Percentiles rank a stretch among this genome's conserved stretches.
Conservation (phyloP, 1,140 invertebrate genomes). For the Drosophila ercepeae region DNA sequence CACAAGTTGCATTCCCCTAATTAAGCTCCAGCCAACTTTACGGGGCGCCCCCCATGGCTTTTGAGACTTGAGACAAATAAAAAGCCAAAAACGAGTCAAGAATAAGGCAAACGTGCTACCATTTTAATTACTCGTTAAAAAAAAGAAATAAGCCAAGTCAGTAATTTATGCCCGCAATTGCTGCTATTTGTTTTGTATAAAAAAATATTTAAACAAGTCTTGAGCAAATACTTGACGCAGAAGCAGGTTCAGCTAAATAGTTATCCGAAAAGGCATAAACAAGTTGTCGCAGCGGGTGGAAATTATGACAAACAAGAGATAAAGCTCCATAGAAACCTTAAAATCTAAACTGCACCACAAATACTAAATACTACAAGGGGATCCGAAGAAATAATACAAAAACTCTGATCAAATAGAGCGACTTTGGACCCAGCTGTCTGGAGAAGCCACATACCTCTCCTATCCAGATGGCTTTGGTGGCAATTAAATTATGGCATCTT, state of each 20-base stretch:
- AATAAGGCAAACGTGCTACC: constrained; percentile 48
- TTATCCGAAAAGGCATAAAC: constrained; percentile 54
- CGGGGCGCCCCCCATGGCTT: constrained; percentile 34
- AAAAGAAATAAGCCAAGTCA: constrained; percentile 22
- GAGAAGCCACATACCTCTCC: too few relatives aligned
- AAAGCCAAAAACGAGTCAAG: constrained; percentile 30
- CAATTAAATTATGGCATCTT: constrained; percentile 51
- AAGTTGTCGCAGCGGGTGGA: constrained; percentile 52
- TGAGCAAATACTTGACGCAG: constrained; percentile 67
- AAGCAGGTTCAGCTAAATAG: constrained; percentile 53
- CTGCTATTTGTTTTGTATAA: constrained; percentile 64
- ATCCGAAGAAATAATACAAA: constrained; percentile 10
- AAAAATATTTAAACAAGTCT: constrained; percentile 70
- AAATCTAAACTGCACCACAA: constrained; percentile 31
- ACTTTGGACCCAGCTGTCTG: constrained; percentile 17
- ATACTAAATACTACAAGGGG: constrained; percentile 41
- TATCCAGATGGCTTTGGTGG: constrained; percentile 11
- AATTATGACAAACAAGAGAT: constrained; percentile 58
- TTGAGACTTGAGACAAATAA: constrained; percentile 36
- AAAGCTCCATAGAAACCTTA: constrained; percentile 30
- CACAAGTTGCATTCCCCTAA: constrained; percentile 22
- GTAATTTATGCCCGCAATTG: constrained; percentile 69
- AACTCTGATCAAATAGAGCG: constrained; percentile 48
- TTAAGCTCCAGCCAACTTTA: constrained; percentile 40
- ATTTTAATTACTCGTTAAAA: constrained; percentile 64